Conservation (phyloP, 2,797 vertebrate species). For the Hephaestus fuliginosus region DNA sequence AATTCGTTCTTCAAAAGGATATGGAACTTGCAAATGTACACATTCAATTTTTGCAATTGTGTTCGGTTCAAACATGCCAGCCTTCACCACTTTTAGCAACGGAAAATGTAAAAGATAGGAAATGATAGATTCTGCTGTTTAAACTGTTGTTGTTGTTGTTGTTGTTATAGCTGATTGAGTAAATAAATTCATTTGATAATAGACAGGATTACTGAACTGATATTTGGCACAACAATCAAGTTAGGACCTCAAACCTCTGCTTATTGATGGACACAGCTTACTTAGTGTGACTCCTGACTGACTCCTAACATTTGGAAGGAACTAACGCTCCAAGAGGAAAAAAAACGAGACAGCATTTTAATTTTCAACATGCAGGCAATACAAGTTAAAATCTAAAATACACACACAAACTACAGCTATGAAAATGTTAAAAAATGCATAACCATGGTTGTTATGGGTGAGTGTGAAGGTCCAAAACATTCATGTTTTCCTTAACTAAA, state of each 20-base stretch:
- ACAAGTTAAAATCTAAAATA: background rate
- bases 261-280: background rate
- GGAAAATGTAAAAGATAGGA: background rate
- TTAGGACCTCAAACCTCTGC: background rate
- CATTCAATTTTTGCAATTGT: background rate
- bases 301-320: background rate
- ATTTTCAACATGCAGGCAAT: background rate
- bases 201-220: background rate
- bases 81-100: background rate
- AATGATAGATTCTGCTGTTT: background rate
- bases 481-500: too few relatives aligned
- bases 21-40: background rate
- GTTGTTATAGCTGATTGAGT: background rate
- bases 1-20: background rate
- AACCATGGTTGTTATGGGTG: too few relatives aligned
- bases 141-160: background rate
- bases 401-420: background rate
- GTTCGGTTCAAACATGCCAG: background rate
- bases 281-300: background rate
- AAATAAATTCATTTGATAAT: background rate
- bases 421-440: slow-evolving; percentile 1
- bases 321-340: background rate
- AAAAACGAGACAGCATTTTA: background rate
- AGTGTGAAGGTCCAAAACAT: too few relatives aligned
- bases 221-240: background rate